A percentile compares a stretch with the other conserved stretches of the same genome.
These are phyloP conservation scores for Hapalemur alaotrensis DNA, from an alignment of 2,797 vertebrate species.

Conservation along the genomic window DNA sequence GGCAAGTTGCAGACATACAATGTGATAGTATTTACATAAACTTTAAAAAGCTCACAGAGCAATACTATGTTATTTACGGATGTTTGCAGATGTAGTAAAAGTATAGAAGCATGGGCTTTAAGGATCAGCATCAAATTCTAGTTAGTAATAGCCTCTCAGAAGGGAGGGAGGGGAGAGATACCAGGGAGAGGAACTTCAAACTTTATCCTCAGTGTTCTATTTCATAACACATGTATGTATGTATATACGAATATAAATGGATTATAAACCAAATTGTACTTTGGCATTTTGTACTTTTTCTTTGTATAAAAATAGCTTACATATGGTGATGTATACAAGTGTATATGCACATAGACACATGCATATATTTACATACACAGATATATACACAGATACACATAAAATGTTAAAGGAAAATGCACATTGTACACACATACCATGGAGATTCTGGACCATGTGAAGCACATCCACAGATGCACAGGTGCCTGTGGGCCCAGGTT, in stretches of 20 bases:
- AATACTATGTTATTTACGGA: not conserved
- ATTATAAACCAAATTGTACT: not conserved
- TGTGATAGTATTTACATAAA: not conserved
- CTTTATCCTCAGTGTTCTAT: not conserved
- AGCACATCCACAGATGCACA: not conserved
- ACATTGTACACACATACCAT: accelerated
- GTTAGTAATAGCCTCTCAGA: not conserved
- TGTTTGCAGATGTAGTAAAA: not conserved
- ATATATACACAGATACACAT: too few species aligned
- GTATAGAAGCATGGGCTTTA: not conserved
- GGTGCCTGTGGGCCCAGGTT: not conserved
- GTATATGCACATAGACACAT: not conserved
- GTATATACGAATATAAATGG: not conserved
- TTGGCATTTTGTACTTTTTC: not conserved
- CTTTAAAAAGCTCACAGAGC: not conserved
- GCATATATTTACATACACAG: too few species aligned
- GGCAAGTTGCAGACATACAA: not conserved
- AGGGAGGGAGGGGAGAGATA: not conserved
- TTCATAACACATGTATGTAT: not conserved
- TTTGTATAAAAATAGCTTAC: not conserved
- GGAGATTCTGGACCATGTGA: not conserved
- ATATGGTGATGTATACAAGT: not conserved
- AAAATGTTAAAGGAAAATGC: not conserved
- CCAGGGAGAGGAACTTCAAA: not conserved
- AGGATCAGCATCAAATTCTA: not conserved